Conservation (phyloP, 2,797 vertebrate genomes). For the Hephaestus fuliginosus region DNA sequence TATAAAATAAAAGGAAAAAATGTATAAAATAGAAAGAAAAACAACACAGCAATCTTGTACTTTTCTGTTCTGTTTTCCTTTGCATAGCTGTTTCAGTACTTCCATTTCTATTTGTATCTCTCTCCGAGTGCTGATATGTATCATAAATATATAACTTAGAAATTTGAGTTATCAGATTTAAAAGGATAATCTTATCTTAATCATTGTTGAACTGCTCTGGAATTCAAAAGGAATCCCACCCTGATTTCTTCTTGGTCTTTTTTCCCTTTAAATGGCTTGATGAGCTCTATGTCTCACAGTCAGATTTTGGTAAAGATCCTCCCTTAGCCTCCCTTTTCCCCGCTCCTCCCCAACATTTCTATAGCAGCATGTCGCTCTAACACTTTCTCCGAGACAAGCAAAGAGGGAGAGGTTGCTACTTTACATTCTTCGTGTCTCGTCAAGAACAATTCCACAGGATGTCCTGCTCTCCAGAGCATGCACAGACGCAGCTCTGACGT, state of each 20-base stretch:
- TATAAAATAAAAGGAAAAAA: too few species aligned
- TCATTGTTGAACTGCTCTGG: not conserved
- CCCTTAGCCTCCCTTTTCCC: not conserved
- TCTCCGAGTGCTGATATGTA: not conserved
- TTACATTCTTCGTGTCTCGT: constrained; percentile 67
- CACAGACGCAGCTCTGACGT: constrained; percentile 79
- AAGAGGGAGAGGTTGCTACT: constrained; percentile 60
- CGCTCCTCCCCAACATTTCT: not conserved
- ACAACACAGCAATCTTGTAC: not conserved
- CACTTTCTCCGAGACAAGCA: constrained; percentile 15
- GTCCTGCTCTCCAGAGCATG: constrained; percentile 75
- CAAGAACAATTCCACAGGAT: constrained; percentile 79
- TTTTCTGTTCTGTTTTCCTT: not conserved
- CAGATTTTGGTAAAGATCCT: constrained; percentile 18
- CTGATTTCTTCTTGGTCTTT: not conserved
- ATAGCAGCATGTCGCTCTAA: constrained; percentile 7
- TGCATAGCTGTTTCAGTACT: not conserved
- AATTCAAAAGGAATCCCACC: constrained; percentile 28
- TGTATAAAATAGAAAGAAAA: not conserved
- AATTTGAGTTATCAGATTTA: not conserved
- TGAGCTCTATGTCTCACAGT: constrained; percentile 12
- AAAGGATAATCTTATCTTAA: not conserved
- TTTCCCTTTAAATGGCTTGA: constrained; percentile 5
- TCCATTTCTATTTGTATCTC: not conserved
- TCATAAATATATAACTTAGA: not conserved